Evolutionary conservation across 2,888 invertebrate genomes (phyloP).

Genomic region (Metopia argyrocephala): DNA sequence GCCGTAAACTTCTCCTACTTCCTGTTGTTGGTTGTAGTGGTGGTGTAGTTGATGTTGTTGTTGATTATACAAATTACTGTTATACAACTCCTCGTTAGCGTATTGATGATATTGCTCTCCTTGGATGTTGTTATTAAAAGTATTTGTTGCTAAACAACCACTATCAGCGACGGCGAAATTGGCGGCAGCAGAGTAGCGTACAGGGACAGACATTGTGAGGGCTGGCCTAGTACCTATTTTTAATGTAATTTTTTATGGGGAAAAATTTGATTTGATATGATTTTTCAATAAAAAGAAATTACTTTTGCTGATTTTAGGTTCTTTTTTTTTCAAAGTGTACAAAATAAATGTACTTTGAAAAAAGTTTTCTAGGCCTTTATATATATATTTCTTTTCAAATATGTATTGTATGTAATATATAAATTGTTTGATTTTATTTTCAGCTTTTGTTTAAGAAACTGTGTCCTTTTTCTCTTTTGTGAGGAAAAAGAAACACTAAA

Average conservation of each 20-base stretch:
- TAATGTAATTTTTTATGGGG: slow-evolving; percentile 52
- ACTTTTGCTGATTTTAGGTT: not conserved
- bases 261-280: slow-evolving; percentile 48
- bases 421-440: slow-evolving; percentile 75
- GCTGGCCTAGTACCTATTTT: slow-evolving; percentile 79
- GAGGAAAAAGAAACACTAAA: slow-evolving; percentile 32
- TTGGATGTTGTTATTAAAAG: slow-evolving; percentile 72
- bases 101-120: slow-evolving; percentile 76
- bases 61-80: slow-evolving; percentile 68
- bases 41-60: slow-evolving; percentile 64
- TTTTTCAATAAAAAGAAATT: slow-evolving; percentile 58
- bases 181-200: slow-evolving; percentile 79
- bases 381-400: slow-evolving; percentile 33
- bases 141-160: slow-evolving; percentile 77
- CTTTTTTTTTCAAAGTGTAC: slow-evolving; percentile 39
- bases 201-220: slow-evolving; percentile 80
- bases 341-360: slow-evolving; percentile 46
- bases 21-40: slow-evolving; percentile 64
- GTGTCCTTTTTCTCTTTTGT: slow-evolving; percentile 38
- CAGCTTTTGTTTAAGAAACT: slow-evolving; percentile 66
- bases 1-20: slow-evolving; percentile 69
- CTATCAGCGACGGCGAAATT: slow-evolving; percentile 77
- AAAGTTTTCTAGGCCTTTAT: slow-evolving; percentile 61
- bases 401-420: no score
- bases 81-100: slow-evolving; percentile 69